Evolutionary conservation across 2,113 vertebrate species (phyloP).

Genomic region (Dipodomys stephensi): DNA sequence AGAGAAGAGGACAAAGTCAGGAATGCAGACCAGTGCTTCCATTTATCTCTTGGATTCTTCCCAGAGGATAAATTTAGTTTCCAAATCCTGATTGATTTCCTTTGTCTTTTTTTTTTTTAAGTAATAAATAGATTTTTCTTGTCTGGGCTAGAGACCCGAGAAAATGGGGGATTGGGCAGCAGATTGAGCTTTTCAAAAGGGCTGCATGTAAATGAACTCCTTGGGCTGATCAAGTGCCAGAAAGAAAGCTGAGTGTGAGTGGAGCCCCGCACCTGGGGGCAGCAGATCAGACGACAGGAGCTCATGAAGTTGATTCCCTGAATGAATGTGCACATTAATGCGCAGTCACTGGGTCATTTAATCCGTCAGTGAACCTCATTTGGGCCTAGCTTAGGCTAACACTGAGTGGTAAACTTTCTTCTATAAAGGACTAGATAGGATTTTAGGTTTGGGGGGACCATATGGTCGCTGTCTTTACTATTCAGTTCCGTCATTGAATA

Average conservation of each 20-base stretch:
- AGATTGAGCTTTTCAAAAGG: constrained; percentile 45
- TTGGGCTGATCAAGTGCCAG: constrained; percentile 28
- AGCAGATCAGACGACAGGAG: background rate
- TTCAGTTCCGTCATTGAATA: background rate
- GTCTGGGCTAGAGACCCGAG: constrained; percentile 48
- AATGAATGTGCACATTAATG: background rate
- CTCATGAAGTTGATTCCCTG: background rate
- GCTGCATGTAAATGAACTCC: constrained; percentile 25
- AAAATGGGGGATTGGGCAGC: constrained; percentile 37
- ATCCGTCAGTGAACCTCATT: background rate
- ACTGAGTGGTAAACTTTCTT: constrained; percentile 5
- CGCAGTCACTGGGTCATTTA: background rate
- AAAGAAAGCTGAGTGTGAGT: background rate
- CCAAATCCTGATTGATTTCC: constrained; percentile 73
- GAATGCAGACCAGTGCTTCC: constrained; percentile 29
- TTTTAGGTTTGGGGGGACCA: background rate
- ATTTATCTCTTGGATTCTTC: constrained; percentile 67
- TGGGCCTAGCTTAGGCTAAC: background rate
- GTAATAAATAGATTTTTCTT: constrained; percentile 74
- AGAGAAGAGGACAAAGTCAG: constrained; percentile 45
- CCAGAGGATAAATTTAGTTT: constrained; percentile 74
- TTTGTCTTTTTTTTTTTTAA: constrained; percentile 70
- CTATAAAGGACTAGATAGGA: background rate
- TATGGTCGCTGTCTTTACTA: background rate
- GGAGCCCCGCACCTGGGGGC: background rate